Base-by-base conservation (phyloP, 2,113 vertebrate genomes). In the Macrotus californicus region DNA sequence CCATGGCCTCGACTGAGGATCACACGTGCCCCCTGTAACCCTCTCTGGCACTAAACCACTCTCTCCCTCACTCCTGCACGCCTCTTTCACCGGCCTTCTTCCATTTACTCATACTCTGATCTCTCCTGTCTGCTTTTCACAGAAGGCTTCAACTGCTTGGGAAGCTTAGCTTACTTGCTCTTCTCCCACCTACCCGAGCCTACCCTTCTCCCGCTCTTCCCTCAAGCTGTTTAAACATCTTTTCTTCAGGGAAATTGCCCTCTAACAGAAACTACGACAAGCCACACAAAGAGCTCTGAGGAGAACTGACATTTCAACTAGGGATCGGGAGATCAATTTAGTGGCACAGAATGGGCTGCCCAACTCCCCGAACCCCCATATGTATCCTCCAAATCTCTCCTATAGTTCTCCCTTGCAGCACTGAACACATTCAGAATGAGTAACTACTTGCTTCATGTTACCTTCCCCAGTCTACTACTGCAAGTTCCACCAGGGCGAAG, bases 251-350 rank as follows among this genome's bases (percentile, higher is more conserved):
- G 7, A 84, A 31, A 14, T 19, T 72, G 41, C 41, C 70, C 41
- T n/a, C n/a, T n/a, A 86, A 95, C 39, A 91, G 70, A 95, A 83
- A 96, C 59, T 46, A 64, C 59, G 59, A 87, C 84, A 77, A 91
- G 94, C 82, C 39, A 84, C 61, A 96, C 94, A 84, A 97, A 94
- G 61, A 91, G 67, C 48, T 91, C 92, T 93, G 72, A 87, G 92
- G 70, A 97, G 69, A 93, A 93, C 7, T 7, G 3, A 80, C 83
- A 85, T n/a, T 94, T 85, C 91, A 90, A 46, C 41, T 2, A 92
- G 48, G n/a, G 39, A 85, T 2, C 72, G 31, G 48, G 29, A 92
- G 56, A 87, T 50, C 24, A 54, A 34, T 59, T 85, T 5, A 70
- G 43, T 7, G 3, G 70, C 18, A 48, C 21, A 56, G 29, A 56